Evolutionary conservation across 1,140 invertebrate genomes (phyloP).

Genomic region (Belonocnema kinseyi): DNA sequence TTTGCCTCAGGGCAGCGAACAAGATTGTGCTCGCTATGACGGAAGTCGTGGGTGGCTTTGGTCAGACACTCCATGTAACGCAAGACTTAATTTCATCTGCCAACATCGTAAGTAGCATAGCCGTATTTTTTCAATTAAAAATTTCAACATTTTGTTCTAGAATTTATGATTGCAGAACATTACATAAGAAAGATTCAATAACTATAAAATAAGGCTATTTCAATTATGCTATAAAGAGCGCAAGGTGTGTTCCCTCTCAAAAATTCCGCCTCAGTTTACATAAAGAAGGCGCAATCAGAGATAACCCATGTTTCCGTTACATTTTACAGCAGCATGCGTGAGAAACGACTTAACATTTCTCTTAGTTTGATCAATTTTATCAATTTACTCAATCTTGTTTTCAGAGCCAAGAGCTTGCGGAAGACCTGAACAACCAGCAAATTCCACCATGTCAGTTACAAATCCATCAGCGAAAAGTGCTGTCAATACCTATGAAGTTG

Average conservation of each 20-base stretch:
- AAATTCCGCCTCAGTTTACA: slow-evolving; percentile 16
- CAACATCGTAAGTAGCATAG: slow-evolving; percentile 88
- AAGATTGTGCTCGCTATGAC: slow-evolving; percentile 92
- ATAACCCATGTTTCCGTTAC: slow-evolving; percentile 22
- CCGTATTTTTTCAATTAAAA: slow-evolving; percentile 27
- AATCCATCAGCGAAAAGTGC: slow-evolving; percentile 60
- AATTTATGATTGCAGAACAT: background rate
- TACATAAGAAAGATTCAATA: background rate
- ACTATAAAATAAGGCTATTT: slow-evolving; percentile 18
- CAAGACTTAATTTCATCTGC: slow-evolving; percentile 92
- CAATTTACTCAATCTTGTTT: background rate
- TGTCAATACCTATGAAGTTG: slow-evolving; percentile 85
- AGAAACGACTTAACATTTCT: slow-evolving; percentile 45
- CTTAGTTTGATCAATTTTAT: slow-evolving; percentile 5
- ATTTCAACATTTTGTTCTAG: slow-evolving; percentile 30
- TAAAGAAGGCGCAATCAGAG: slow-evolving; percentile 23
- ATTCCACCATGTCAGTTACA: slow-evolving; percentile 88
- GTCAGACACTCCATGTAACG: slow-evolving; percentile 93
- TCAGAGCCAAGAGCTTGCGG: slow-evolving; percentile 92
- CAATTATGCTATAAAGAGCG: slow-evolving; percentile 24
- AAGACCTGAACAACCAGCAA: slow-evolving; percentile 92
- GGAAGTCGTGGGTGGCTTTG: slow-evolving; percentile 96
- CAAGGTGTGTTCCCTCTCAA: background rate
- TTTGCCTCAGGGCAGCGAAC: slow-evolving; percentile 85
- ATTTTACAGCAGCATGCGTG: slow-evolving; percentile 14